Conservation (phyloP, 1,140 invertebrate genomes). For the Penaeus vannamei region DNA sequence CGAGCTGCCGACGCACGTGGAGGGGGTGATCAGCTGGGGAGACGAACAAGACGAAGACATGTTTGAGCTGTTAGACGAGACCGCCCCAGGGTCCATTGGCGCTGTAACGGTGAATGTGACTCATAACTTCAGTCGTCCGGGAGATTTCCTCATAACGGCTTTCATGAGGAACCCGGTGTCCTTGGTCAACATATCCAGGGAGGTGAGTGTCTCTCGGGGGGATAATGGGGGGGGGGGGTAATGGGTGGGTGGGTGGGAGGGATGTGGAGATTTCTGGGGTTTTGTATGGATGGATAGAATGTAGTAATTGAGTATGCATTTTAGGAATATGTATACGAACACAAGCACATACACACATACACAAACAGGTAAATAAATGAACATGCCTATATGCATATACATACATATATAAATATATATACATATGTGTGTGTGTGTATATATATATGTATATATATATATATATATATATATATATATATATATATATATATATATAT, state of each 20-base stretch:
- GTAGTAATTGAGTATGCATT: too few relatives aligned
- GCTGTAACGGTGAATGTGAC: background rate
- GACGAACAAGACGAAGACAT: background rate
- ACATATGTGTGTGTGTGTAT: background rate
- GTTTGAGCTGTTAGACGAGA: slow-evolving; percentile 4
- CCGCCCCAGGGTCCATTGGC: slow-evolving; percentile 9
- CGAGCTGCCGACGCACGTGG: slow-evolving; percentile 23
- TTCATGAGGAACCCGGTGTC: slow-evolving; percentile 29
- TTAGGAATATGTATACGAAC: too few relatives aligned
- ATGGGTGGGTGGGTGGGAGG: too few relatives aligned
- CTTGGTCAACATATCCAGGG: background rate
- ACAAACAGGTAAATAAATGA: too few relatives aligned
- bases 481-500: too few relatives aligned
- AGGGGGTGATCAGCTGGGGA: slow-evolving; percentile 16
- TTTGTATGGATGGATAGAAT: too few relatives aligned
- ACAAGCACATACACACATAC: too few relatives aligned
- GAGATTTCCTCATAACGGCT: background rate
- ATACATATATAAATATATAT: background rate
- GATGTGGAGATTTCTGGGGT: too few relatives aligned
- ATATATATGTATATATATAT: slow-evolving; percentile 17
- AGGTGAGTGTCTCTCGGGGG: slow-evolving; percentile 4
- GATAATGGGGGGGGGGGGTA: too few relatives aligned
- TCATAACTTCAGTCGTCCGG: slow-evolving; percentile 19
- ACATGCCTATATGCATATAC: too few relatives aligned
- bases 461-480: too few relatives aligned